Base-by-base conservation (phyloP, 2,113 vertebrate species). In the Myotis lucifugus region DNA sequence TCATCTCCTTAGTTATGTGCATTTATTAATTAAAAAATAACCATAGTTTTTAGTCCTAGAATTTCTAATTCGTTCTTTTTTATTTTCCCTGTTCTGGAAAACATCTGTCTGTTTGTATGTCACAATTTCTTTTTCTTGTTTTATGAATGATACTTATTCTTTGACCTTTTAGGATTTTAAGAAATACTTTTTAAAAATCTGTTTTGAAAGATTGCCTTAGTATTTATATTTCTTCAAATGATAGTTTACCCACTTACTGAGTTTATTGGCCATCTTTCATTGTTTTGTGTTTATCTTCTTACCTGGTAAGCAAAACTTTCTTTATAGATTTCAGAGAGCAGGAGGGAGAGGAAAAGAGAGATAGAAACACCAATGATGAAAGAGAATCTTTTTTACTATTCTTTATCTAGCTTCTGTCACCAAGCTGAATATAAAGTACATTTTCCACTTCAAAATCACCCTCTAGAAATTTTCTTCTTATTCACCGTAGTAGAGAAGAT, bases 381-480 rank as follows among this genome's bases (percentile, higher is more conserved):
- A 27, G 23, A 61, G 59, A 61, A 61, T 27, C 59, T 73, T 14
- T 32, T 56, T 66, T 87, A 21, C 73, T 70, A 48, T 72, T 93
- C n/a, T 85, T 84, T 90, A 93, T 81, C 82, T 73, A 83, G 32
- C 59, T 87, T 76, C 86, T 91, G 78, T 81, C 77, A 77, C 46
- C 19, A 12, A 50, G 29, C 14, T 90, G 29, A 95, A 86, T 52
- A 92, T 83, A 91, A 93, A 67, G 54, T 61, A 81, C 17, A 85
- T 94, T 64, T 96, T 59, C 72, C 6, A 81, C 19, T 90, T 96
- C 40, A 84, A 81, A 95, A 85, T 88, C 34, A 69, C 25, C 21
- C 67, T 54, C 90, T 93, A 67, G 82, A 86, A 95, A 85, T 90
- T 81, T 85, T 67, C 42, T 78, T 94, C 70, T 87, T 76, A 93